phyloP scores from a whole-genome alignment of 1,140 invertebrate genomes.

The Dendrolimus kikuchii region DNA sequence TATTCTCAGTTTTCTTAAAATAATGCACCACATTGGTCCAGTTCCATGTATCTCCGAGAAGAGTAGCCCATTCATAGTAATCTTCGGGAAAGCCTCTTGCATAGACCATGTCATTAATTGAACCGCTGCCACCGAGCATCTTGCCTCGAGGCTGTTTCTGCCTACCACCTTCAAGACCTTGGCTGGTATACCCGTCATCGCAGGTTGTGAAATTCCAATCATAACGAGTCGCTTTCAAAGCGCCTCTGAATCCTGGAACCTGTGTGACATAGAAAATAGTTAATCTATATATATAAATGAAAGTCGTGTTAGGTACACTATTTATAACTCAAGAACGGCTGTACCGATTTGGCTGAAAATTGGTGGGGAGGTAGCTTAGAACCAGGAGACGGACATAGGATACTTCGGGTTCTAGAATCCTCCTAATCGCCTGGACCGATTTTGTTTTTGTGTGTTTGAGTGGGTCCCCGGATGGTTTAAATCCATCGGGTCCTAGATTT shows the following conservation, averaged over 20 bases:
- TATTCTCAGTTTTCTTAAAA: slow-evolving; percentile 51
- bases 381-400: no score
- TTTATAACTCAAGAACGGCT: no score
- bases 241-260: slow-evolving; percentile 38
- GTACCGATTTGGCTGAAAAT: no score
- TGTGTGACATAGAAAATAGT: slow-evolving; percentile 7
- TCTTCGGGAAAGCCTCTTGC: slow-evolving; percentile 82
- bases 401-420: no score
- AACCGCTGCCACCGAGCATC: slow-evolving; percentile 80
- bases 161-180: slow-evolving; percentile 28
- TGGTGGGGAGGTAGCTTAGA: no score
- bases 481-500: no score
- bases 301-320: no score
- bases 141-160: slow-evolving; percentile 68
- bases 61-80: slow-evolving; percentile 80
- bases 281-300: no score
- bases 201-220: slow-evolving; percentile 56
- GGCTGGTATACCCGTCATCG: slow-evolving; percentile 36
- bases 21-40: slow-evolving; percentile 78
- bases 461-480: no score
- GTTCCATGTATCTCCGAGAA: slow-evolving; percentile 82
- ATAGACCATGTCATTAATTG: slow-evolving; percentile 88
- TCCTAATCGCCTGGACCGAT: no score
- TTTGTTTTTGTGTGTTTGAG: no score
- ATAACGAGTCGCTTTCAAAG: slow-evolving; percentile 32